phyloP scores from a whole-genome alignment of 53 echinoderm and acorn worm species.

The Hippasteria phrygiana region DNA sequence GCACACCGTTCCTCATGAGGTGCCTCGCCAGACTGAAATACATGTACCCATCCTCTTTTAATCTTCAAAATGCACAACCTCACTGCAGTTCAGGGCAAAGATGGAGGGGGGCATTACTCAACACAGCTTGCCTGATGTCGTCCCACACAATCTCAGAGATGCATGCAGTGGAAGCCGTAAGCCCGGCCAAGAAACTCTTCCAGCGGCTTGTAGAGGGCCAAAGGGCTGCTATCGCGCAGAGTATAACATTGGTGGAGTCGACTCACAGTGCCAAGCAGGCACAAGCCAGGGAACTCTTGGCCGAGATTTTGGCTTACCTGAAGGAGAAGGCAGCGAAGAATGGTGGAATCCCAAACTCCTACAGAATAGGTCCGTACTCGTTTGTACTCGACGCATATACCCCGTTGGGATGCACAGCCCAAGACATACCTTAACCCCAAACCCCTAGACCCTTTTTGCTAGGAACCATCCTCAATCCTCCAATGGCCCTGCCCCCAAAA shows the following conservation, averaged over 20 bases:
- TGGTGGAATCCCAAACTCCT: slow-evolving; percentile 71
- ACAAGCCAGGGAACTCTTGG: slow-evolving; percentile 79
- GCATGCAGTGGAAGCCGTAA: not conserved
- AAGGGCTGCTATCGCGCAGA: slow-evolving; percentile 86
- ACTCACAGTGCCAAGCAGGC: slow-evolving; percentile 64
- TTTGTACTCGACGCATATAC: not conserved
- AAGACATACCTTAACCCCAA: not conserved
- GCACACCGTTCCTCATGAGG: too few relatives aligned
- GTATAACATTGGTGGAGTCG: slow-evolving; percentile 92
- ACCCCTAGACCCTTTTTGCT: not conserved
- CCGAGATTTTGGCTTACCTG: slow-evolving; percentile 75
- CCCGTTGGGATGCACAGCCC: too few relatives aligned
- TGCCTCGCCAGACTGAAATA: too few relatives aligned
- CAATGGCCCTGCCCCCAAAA: too few relatives aligned
- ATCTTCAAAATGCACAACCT: not conserved
- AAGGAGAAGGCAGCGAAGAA: slow-evolving; percentile 62
- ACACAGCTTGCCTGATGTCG: not conserved
- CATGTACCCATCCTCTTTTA: too few relatives aligned
- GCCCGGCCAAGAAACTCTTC: slow-evolving; percentile 7
- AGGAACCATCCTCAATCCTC: too few relatives aligned
- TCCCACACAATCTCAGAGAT: not conserved
- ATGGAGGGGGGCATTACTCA: not conserved
- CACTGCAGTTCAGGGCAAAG: not conserved
- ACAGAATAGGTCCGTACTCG: slow-evolving; percentile 83
- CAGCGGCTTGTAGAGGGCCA: slow-evolving; percentile 45